These are phyloP conservation scores for Erebia palarica DNA, from an alignment of 2,888 invertebrate genomes.

Conservation along the genomic window DNA sequence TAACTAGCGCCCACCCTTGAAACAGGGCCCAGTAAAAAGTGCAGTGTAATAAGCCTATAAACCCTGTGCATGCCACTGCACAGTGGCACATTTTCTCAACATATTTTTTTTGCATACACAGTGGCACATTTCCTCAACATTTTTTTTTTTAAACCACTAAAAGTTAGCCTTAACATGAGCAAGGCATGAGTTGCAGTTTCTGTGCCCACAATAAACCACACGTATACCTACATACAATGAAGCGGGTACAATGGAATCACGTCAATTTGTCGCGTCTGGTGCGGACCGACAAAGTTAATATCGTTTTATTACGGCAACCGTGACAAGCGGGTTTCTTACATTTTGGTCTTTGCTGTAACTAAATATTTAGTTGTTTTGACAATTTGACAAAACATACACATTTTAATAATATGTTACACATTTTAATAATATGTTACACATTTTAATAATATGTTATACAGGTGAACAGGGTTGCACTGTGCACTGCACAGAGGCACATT, in stretches of 20 bases:
- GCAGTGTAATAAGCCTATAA: no score
- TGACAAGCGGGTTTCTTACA: slow-evolving; percentile 39
- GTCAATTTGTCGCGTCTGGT: slow-evolving; percentile 36
- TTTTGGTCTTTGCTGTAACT: slow-evolving; percentile 2
- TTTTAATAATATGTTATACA: no score
- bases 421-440: no score
- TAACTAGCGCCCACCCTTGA: no score
- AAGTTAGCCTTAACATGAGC: no score
- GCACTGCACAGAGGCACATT: neutral
- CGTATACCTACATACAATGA: neutral
- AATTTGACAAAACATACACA: no score
- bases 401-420: no score
- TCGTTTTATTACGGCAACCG: slow-evolving; percentile 44
- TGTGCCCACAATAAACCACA: slow-evolving; percentile 6
- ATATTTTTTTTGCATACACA: no score
- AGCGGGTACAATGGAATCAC: slow-evolving; percentile 29
- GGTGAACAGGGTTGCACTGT: no score
- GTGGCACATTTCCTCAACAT: no score
- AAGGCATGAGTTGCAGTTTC: slow-evolving; percentile 12
- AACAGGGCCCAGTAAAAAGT: no score
- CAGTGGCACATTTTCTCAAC: neutral
- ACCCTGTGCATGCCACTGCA: neutral
- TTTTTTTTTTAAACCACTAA: no score
- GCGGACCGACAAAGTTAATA: slow-evolving; percentile 47
- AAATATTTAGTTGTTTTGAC: neutral